These are phyloP conservation scores for human (Homo sapiens) DNA, from an alignment of 2,113 vertebrate species.

Conservation along the genomic window DNA sequence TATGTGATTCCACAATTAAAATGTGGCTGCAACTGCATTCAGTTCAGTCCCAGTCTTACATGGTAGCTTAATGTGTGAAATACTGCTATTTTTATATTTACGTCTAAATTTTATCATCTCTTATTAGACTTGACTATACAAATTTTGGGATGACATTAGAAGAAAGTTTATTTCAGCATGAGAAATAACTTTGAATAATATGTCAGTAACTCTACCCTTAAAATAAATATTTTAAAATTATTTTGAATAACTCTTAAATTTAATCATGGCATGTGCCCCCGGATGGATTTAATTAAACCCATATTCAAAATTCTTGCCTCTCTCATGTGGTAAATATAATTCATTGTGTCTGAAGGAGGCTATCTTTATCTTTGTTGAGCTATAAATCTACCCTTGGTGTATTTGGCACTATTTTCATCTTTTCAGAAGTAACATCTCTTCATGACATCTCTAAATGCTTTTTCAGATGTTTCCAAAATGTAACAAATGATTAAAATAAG, in stretches of 20 bases:
- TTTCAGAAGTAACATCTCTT: slow-evolving; percentile 44
- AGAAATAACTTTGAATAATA: neutral
- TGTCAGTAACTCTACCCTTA: neutral
- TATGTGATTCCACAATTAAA: neutral
- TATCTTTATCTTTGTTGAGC: neutral
- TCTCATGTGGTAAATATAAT: neutral
- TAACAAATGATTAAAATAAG: slow-evolving; percentile 23
- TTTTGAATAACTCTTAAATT: slow-evolving; percentile 8
- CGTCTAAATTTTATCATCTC: neutral
- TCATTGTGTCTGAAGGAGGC: neutral
- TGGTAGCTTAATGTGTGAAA: neutral
- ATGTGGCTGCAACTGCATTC: neutral
- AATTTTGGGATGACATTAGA: neutral
- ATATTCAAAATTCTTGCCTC: neutral
- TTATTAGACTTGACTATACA: neutral
- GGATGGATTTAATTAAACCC: neutral
- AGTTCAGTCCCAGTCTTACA: neutral
- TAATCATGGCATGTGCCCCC: accelerated
- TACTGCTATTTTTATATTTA: neutral
- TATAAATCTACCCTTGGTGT: neutral
- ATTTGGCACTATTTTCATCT: slow-evolving; percentile 11
- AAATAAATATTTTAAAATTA: neutral
- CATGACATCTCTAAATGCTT: neutral
- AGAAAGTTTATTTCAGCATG: neutral
- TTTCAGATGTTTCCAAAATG: neutral